These are phyloP conservation scores for Pocillopora grandis DNA, from an alignment of 92 coral and sea anemone species.

Conservation along the genomic window DNA sequence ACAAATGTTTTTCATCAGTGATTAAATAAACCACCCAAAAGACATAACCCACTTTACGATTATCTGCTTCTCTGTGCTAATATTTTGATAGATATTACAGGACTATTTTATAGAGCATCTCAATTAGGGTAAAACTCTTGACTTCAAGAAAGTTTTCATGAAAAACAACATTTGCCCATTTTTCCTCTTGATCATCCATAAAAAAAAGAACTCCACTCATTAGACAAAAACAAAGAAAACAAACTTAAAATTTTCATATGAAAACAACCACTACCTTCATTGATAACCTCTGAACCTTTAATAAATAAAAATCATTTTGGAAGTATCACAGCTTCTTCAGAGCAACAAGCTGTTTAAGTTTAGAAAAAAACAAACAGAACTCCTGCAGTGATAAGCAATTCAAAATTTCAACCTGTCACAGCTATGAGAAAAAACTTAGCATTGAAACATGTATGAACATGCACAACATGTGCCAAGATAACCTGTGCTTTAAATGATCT, in stretches of 20 bases:
- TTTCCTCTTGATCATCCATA: background rate
- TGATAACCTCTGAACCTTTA: constrained; percentile 20
- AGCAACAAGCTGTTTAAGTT: too few species aligned
- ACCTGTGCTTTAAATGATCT: too few species aligned
- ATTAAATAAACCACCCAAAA: constrained; percentile 21
- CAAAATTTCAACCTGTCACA: too few species aligned
- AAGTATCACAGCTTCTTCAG: background rate
- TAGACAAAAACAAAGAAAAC: too few species aligned
- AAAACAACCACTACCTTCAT: constrained; percentile 1
- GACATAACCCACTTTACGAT: background rate
- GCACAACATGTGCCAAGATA: too few species aligned
- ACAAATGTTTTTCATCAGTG: background rate
- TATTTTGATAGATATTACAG: background rate
- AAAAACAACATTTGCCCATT: background rate
- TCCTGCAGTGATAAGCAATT: too few species aligned
- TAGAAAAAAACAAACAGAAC: too few species aligned
- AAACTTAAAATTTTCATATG: background rate
- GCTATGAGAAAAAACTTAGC: too few species aligned
- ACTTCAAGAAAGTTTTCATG: background rate
- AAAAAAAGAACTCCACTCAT: background rate
- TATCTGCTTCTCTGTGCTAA: background rate
- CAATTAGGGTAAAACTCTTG: background rate
- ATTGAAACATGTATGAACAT: too few species aligned
- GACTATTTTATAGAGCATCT: background rate
- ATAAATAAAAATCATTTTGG: too few species aligned